Evolutionary conservation across 2,113 vertebrate species (phyloP).

Genomic region (Cololabis saira): DNA sequence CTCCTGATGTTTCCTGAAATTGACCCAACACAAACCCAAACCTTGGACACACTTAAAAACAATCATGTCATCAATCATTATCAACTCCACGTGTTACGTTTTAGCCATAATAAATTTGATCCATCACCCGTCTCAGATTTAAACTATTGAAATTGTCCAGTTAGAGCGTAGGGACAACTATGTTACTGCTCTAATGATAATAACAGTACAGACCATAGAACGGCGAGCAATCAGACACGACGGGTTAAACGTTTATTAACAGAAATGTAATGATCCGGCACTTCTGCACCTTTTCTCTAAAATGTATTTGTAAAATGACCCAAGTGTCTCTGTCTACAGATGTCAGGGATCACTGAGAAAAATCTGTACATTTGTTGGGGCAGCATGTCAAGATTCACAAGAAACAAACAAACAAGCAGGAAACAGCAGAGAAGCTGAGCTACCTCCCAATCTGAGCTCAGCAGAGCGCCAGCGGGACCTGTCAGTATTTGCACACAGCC

Average conservation of each 20-base stretch:
- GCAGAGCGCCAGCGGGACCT: constrained; percentile 40
- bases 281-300: constrained; percentile 1
- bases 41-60: too few species aligned
- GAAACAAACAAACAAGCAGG: constrained; percentile 6
- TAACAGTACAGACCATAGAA: too few species aligned
- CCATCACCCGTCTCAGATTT: too few species aligned
- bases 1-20: too few species aligned
- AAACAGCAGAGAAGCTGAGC: constrained; percentile 17
- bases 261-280: constrained; percentile 1
- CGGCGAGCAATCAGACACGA: too few species aligned
- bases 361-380: constrained; percentile 31
- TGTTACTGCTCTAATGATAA: too few species aligned
- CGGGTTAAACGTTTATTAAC: background rate
- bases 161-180: too few species aligned
- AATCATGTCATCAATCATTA: too few species aligned
- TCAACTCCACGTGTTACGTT: too few species aligned
- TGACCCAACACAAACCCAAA: too few species aligned
- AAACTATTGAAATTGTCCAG: too few species aligned
- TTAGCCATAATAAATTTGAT: too few species aligned
- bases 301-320: background rate
- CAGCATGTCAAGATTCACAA: constrained; percentile 23
- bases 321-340: constrained; percentile 8
- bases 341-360: constrained; percentile 5
- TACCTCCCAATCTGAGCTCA: constrained; percentile 52
- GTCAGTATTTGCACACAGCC: constrained; percentile 62